Conservation (phyloP, 2,888 invertebrate species). For the Polydrusus cervinus region DNA sequence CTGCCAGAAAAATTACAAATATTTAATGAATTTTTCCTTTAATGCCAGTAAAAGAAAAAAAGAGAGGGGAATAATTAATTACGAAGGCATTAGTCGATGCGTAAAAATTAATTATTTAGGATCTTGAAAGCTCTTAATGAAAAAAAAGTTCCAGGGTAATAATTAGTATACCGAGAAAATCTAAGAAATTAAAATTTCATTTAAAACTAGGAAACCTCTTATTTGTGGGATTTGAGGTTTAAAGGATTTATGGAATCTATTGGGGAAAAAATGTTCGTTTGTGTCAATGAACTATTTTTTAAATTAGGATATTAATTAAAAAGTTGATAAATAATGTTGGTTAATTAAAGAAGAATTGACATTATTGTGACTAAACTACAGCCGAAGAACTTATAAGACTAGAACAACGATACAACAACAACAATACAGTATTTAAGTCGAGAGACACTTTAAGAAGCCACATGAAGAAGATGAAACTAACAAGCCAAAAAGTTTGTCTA, state of each 20-base stretch:
- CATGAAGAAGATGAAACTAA: no score
- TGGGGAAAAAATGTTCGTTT: not conserved
- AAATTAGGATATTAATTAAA: no score
- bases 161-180: slow-evolving; percentile 22
- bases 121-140: slow-evolving; percentile 16
- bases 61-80: slow-evolving; percentile 32
- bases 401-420: no score
- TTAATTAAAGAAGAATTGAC: no score
- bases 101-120: slow-evolving; percentile 33
- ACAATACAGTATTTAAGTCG: no score
- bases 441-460: no score
- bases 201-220: not conserved
- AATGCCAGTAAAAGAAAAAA: slow-evolving; percentile 17
- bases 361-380: no score
- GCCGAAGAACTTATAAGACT: no score
- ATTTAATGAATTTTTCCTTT: slow-evolving; percentile 39
- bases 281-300: no score
- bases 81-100: slow-evolving; percentile 25
- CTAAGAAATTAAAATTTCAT: slow-evolving; percentile 12
- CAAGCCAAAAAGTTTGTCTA: no score
- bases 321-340: no score
- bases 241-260: not conserved
- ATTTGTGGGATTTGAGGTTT: not conserved
- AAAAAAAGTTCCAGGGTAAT: slow-evolving; percentile 9
- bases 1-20: slow-evolving; percentile 30